Percentiles rank a stretch among this genome's conserved stretches.
phyloP scores from a whole-genome alignment of 2,113 vertebrate species.

The Pygoscelis antarcticus region DNA sequence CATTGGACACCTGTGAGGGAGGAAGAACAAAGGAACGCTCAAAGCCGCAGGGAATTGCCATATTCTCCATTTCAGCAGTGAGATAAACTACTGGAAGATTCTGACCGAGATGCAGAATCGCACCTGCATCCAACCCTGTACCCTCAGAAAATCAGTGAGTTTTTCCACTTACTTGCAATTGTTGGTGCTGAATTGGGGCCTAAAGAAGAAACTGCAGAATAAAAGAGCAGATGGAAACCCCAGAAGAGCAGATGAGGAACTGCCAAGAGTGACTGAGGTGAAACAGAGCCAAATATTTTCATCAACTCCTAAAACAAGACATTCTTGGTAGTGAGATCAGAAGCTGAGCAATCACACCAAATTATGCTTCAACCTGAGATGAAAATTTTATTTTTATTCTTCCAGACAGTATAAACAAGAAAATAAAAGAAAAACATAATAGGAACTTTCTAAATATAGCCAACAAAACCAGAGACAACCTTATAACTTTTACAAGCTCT shows the following conservation, averaged over 20 bases:
- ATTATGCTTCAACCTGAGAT: conserved; percentile 26
- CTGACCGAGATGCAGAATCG: background rate
- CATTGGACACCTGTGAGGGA: background rate
- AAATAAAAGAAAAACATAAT: conserved; percentile 7
- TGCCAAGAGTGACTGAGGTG: conserved; percentile 55
- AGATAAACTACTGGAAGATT: conserved; percentile 4
- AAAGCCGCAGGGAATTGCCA: background rate
- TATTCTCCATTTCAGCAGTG: background rate
- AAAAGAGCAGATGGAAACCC: conserved; percentile 60
- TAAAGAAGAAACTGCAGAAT: conserved; percentile 24
- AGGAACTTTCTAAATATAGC: background rate
- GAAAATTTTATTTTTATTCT: conserved; percentile 9
- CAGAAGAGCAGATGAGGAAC: conserved; percentile 52
- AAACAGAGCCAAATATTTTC: conserved; percentile 62
- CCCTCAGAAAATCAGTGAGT: background rate
- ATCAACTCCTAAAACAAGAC: conserved; percentile 43
- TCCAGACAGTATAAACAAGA: background rate
- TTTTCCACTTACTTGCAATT: conserved; percentile 8
- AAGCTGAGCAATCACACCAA: conserved; percentile 52
- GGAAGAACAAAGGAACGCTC: conserved; percentile 22
- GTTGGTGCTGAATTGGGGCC: background rate
- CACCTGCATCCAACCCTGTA: background rate
- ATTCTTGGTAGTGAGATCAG: conserved; percentile 39
- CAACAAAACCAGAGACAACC: background rate
- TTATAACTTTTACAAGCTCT: background rate